Percentiles rank a stretch among this genome's conserved stretches.
Conservation (phyloP, 2,113 vertebrate species). For the Tragelaphus imberbis region DNA sequence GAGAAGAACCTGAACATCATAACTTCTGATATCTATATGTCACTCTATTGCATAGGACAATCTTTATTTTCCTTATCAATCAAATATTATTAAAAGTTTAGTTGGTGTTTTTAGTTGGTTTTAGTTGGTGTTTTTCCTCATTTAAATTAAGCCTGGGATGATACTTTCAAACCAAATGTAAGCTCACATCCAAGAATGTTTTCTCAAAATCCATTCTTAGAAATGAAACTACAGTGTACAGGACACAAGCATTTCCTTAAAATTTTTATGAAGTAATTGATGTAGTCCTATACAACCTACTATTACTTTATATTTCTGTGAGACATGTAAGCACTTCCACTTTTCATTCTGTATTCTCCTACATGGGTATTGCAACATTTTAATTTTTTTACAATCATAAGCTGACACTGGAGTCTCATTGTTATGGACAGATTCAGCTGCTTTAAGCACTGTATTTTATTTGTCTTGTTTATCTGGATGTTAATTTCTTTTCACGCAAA, state of each 20-base stretch:
- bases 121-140: neutral
- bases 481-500: neutral
- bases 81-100: neutral
- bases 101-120: neutral
- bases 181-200: neutral
- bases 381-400: neutral
- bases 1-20: neutral
- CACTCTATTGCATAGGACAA: neutral
- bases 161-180: neutral
- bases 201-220: neutral
- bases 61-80: neutral
- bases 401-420: neutral
- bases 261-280: neutral
- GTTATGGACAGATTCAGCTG: neutral
- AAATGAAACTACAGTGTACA: neutral
- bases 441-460: constrained; percentile 2
- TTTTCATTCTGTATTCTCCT: neutral
- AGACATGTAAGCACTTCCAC: neutral
- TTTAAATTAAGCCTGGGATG: neutral
- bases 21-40: neutral
- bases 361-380: neutral
- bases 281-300: neutral
- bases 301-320: neutral
- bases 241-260: neutral
- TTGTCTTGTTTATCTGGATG: neutral